Evolutionary conservation across 2,888 invertebrate genomes (phyloP).

Genomic region (Encarsia formosa): DNA sequence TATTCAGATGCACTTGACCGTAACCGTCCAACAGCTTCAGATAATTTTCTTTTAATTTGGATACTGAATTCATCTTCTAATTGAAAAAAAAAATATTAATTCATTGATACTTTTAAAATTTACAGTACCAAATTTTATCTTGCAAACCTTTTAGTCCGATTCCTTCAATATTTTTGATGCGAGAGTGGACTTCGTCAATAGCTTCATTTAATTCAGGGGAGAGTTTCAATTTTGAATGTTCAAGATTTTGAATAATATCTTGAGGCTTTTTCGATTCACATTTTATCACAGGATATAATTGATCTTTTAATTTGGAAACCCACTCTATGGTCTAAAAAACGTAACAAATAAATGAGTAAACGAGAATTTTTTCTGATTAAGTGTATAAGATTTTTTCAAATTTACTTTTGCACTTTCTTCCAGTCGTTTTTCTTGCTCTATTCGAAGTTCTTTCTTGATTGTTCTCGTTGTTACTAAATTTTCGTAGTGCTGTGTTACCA

Average conservation of each 20-base stretch:
- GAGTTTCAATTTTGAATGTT: slow-evolving; percentile 57
- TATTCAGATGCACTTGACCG: slow-evolving; percentile 68
- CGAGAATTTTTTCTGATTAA: neutral
- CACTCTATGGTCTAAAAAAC: slow-evolving; percentile 60
- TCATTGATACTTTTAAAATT: neutral
- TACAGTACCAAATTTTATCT: neutral
- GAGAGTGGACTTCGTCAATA: slow-evolving; percentile 64
- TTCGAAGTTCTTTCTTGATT: slow-evolving; percentile 49
- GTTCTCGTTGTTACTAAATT: slow-evolving; percentile 66
- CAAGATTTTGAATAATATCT: slow-evolving; percentile 57
- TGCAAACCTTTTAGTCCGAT: slow-evolving; percentile 40
- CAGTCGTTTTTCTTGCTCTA: slow-evolving; percentile 53
- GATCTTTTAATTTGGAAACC: slow-evolving; percentile 66
- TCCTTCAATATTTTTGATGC: slow-evolving; percentile 64
- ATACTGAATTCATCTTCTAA: slow-evolving; percentile 55
- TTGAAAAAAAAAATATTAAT: neutral
- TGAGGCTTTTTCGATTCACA: slow-evolving; percentile 59
- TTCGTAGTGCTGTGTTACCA: slow-evolving; percentile 67
- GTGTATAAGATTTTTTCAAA: too few relatives aligned
- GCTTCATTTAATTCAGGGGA: slow-evolving; percentile 61
- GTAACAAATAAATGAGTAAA: slow-evolving; percentile 1
- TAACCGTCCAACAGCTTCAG: slow-evolving; percentile 63
- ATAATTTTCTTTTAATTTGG: slow-evolving; percentile 62
- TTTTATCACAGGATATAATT: slow-evolving; percentile 72
- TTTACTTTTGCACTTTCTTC: slow-evolving; percentile 48